A percentile compares a stretch with the other conserved stretches of the same genome.
Evolutionary conservation across 2,797 vertebrate genomes (phyloP).

Genomic region (Onychomys arenicola): DNA sequence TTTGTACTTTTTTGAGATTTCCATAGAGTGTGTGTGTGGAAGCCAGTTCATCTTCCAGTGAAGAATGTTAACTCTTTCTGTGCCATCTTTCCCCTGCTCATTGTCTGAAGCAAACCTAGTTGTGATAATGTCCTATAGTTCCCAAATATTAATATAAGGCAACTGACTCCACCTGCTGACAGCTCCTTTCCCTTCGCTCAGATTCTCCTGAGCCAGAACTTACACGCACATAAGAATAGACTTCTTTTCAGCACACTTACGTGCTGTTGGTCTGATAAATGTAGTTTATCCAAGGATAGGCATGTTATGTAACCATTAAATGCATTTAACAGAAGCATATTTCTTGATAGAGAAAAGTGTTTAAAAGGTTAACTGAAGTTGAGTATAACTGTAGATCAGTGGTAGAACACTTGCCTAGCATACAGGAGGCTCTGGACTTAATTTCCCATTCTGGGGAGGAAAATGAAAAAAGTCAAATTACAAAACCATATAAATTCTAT

Average conservation of each 20-base stretch:
- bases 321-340: neutral
- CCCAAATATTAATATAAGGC: neutral
- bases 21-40: too few species aligned
- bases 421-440: neutral
- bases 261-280: neutral
- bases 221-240: neutral
- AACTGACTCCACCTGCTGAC: neutral
- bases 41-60: neutral
- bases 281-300: neutral
- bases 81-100: neutral
- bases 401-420: neutral
- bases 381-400: neutral
- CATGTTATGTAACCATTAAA: neutral
- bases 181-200: neutral
- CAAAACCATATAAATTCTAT: neutral
- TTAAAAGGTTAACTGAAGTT: neutral
- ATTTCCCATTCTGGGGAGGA: neutral
- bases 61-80: neutral
- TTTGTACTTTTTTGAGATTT: constrained; percentile 15
- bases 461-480: constrained; percentile 13
- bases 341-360: neutral
- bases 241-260: neutral
- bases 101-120: neutral
- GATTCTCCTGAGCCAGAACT: neutral
- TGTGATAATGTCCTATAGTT: constrained; percentile 19